Evolutionary conservation across 2,888 invertebrate species (phyloP).

Genomic region (Cephalotes varians): DNA sequence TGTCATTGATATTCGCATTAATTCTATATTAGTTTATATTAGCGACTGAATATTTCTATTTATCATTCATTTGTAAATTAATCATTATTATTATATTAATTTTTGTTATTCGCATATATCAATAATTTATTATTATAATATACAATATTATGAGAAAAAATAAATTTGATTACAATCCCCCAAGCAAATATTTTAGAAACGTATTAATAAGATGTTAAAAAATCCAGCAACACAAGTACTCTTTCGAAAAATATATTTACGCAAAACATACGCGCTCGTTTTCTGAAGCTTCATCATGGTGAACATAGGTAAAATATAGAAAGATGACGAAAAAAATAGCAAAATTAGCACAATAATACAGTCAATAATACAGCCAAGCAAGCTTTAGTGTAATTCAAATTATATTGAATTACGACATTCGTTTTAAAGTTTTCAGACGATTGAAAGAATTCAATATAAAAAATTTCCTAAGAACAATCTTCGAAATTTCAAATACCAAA

Average conservation of each 20-base stretch:
- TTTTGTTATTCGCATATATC: background rate
- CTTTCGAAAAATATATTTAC: background rate
- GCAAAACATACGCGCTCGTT: background rate
- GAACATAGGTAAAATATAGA: conserved; percentile 27
- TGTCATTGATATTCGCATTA: background rate
- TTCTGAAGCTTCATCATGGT: conserved; percentile 16
- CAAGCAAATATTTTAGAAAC: background rate
- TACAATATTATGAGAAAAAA: background rate
- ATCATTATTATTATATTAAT: background rate
- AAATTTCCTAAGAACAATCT: background rate
- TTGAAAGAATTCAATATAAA: conserved; percentile 33
- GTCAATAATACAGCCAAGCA: conserved; percentile 49
- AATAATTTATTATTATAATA: background rate
- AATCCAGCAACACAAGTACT: background rate
- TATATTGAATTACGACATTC: conserved; percentile 32
- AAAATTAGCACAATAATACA: conserved; percentile 49
- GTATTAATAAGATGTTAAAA: background rate
- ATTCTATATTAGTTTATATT: background rate
- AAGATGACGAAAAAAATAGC: conserved; percentile 39
- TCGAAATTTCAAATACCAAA: background rate
- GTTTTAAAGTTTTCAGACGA: conserved; percentile 42
- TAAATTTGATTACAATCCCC: background rate
- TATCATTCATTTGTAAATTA: background rate
- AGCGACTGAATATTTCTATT: background rate
- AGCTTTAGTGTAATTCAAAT: conserved; percentile 36